Evolutionary conservation across 2,888 invertebrate species (phyloP).

Genomic region (Heliconius cydno): DNA sequence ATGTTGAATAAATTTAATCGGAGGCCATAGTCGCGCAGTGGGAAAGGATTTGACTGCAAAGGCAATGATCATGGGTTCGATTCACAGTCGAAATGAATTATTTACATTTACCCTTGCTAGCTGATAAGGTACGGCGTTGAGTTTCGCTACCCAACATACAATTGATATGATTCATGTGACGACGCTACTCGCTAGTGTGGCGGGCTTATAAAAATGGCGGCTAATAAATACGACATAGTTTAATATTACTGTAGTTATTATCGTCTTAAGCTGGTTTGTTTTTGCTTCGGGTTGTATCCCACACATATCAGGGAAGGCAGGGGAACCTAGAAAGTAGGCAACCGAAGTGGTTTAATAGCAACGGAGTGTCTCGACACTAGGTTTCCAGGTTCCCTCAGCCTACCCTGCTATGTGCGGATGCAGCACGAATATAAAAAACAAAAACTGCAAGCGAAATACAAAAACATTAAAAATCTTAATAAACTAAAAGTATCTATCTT

Average conservation of each 20-base stretch:
- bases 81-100: neutral
- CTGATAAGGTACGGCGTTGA: no score
- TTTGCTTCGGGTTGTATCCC: no score
- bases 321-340: no score
- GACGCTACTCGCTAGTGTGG: no score
- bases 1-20: neutral
- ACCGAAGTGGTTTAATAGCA: neutral
- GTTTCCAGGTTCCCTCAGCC: neutral
- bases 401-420: neutral
- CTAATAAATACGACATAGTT: no score
- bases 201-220: no score
- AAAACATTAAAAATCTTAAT: slow-evolving; percentile 6
- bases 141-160: no score
- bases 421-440: neutral
- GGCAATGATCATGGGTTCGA: neutral
- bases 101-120: neutral
- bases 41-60: neutral
- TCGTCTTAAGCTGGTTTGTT: no score
- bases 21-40: neutral
- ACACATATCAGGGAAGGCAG: no score
- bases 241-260: no score
- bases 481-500: slow-evolving; percentile 11
- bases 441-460: neutral
- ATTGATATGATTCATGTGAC: no score
- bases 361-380: neutral